phyloP scores from a whole-genome alignment of 2,113 vertebrate species.

The Haliaeetus leucogaster region DNA sequence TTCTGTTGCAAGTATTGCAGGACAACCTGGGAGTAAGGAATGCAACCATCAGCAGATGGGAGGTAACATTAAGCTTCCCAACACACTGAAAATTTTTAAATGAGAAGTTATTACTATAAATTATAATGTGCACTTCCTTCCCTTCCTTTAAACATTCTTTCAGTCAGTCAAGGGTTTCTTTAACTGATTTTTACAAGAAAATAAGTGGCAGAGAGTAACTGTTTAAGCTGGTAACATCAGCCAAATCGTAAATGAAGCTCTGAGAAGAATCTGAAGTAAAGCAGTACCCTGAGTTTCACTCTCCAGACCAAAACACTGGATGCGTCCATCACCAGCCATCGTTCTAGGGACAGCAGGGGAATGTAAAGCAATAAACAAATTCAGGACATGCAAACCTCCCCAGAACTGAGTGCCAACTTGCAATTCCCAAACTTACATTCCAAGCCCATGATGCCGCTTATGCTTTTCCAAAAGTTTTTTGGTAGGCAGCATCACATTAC shows the following conservation, averaged over 20 bases:
- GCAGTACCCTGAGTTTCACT: neutral
- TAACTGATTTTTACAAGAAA: neutral
- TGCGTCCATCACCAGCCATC: neutral
- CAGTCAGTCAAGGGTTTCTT: neutral
- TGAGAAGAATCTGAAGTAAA: neutral
- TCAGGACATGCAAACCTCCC: neutral
- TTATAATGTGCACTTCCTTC: neutral
- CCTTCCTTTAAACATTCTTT: neutral
- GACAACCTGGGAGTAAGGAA: neutral
- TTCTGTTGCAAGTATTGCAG: neutral
- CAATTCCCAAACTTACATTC: neutral
- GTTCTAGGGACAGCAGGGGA: neutral
- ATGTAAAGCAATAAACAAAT: neutral
- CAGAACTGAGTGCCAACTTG: accelerated
- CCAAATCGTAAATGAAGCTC: neutral
- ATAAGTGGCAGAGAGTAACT: neutral
- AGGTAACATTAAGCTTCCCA: neutral
- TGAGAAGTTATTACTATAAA: neutral
- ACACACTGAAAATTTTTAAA: neutral
- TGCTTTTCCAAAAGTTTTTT: neutral
- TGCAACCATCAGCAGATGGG: neutral
- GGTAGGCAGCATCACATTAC: neutral
- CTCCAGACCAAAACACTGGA: neutral
- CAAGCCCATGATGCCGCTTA: neutral
- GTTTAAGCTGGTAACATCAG: neutral